Conservation (phyloP, 2,888 invertebrate species). For the Atherix ibis region DNA sequence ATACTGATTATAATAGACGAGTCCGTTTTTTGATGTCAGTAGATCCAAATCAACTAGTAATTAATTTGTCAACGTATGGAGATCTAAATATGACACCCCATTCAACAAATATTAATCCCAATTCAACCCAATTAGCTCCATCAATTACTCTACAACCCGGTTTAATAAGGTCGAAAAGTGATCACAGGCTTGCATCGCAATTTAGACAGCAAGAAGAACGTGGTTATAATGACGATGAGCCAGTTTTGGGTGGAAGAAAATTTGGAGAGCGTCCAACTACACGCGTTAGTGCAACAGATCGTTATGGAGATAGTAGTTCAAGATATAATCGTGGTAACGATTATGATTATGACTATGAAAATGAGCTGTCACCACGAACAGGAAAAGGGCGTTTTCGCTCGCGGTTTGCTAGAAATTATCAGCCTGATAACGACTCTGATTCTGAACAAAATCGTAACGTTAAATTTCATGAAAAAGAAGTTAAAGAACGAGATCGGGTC, state of each 20-base stretch:
- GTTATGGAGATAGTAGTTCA: conserved; percentile 29
- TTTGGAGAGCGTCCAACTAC: conserved; percentile 48
- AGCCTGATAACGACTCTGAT: conserved; percentile 62
- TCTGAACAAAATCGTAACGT: conserved; percentile 48
- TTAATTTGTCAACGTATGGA: conserved; percentile 77
- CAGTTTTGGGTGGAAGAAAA: conserved; percentile 55
- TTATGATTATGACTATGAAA: conserved; percentile 55
- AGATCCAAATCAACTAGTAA: conserved; percentile 79
- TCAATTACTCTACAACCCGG: conserved; percentile 53
- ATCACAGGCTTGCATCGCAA: conserved; percentile 76
- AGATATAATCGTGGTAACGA: conserved; percentile 37
- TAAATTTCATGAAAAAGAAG: conserved; percentile 45
- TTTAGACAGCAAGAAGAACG: conserved; percentile 73
- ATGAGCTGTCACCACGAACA: conserved; percentile 42
- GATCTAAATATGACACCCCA: conserved; percentile 67
- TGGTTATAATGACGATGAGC: conserved; percentile 51
- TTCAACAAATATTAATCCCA: conserved; percentile 32
- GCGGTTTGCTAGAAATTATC: conserved; percentile 48
- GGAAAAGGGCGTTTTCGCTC: conserved; percentile 55
- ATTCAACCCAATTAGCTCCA: conserved; percentile 39
- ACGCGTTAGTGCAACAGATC: conserved; percentile 29
- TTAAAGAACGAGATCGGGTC: conserved; percentile 55
- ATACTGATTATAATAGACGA: conserved; percentile 71
- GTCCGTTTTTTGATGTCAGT: conserved; percentile 77
- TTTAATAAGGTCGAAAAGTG: conserved; percentile 82